Conservation (phyloP, 1,140 invertebrate genomes). For the Drosophila varians region DNA sequence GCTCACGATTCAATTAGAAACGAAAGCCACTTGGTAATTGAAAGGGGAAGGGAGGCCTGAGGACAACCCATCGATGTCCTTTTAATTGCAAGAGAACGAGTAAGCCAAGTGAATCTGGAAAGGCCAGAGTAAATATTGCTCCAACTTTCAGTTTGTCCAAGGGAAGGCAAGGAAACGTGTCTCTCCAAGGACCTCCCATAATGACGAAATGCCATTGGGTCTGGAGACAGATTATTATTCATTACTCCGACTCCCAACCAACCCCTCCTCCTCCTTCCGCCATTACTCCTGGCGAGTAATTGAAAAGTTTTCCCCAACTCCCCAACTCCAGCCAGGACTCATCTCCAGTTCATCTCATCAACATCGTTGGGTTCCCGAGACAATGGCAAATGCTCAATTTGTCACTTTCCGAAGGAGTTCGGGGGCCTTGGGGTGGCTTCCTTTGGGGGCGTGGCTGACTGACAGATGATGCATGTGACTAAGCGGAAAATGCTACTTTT, state of each 20-base stretch:
- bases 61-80: conserved; percentile 40
- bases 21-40: conserved; percentile 74
- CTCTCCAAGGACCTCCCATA: conserved; percentile 23
- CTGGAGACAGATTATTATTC: conserved; percentile 37
- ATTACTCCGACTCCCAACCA: conserved; percentile 26
- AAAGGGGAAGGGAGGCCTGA: conserved; percentile 37
- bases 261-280: conserved; percentile 18
- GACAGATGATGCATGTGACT: conserved; percentile 71
- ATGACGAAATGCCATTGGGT: conserved; percentile 18
- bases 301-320: conserved; percentile 58
- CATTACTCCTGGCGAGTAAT: conserved; percentile 49
- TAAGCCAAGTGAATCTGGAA: conserved; percentile 8
- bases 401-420: conserved; percentile 35
- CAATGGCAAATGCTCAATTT: conserved; percentile 66
- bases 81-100: conserved; percentile 37
- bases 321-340: conserved; percentile 12
- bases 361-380: conserved; percentile 31
- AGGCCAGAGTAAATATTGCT: conserved; percentile 35
- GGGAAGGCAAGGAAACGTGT: conserved; percentile 31
- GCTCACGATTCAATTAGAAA: conserved; percentile 68
- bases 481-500: conserved; percentile 54
- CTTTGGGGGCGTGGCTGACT: conserved; percentile 27
- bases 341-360: conserved; percentile 40
- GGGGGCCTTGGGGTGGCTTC: not conserved
- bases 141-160: conserved; percentile 23